Base-by-base conservation (phyloP, 2,888 invertebrate species). In the Stenolophus ochropezus region DNA sequence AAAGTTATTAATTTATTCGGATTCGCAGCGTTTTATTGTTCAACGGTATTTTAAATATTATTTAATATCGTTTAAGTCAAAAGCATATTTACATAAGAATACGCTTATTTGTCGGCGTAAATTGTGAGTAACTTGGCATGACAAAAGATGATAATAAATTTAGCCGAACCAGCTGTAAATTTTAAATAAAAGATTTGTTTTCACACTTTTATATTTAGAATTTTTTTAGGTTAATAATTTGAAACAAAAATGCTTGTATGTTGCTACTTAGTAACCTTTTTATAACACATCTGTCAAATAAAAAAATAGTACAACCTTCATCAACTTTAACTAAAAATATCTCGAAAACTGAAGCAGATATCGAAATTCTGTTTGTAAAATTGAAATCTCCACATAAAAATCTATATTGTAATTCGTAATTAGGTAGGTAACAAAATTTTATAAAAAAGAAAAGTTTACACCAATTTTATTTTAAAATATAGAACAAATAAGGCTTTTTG, bases 1-100 rank as follows among this genome's bases (percentile, higher is more conserved):
- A 75, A 75, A 75, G 25, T 56, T 75, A 75, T 75, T 75, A 75
- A 75, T 75, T 75, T 75, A 75, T 75, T 75, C 53, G 53, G 75
- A 75, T 75, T 53, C 75, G 14, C 51, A 25, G 23, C 25, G 51
- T 25, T 75, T 75, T 53, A 53, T 75, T 75, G 75, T 53, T 53
- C 25, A 51, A 47, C 53, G 75, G 53, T 51, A 75, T 53, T 53
- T 75, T 75, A 75, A 75, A 75, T 51, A 75, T 75, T 75, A 75
- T 78, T 78, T 78, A 78, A 69, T 78, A 69, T 69, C 78, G 42
- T 61, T 78, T 78, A 65, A 65, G 78, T 78, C 78, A 65, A 25
- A 65, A 51, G 16, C 27, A 75, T 53, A 78, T 78, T 78, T 78
- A 78, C 78, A 78, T 78, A 78, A 61, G 78, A 78, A 78, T 78